Evolutionary conservation across 1,140 invertebrate genomes (phyloP), one percentile per base, ranked within the genome.

Genomic region (Lordiphosa stackelbergi): DNA sequence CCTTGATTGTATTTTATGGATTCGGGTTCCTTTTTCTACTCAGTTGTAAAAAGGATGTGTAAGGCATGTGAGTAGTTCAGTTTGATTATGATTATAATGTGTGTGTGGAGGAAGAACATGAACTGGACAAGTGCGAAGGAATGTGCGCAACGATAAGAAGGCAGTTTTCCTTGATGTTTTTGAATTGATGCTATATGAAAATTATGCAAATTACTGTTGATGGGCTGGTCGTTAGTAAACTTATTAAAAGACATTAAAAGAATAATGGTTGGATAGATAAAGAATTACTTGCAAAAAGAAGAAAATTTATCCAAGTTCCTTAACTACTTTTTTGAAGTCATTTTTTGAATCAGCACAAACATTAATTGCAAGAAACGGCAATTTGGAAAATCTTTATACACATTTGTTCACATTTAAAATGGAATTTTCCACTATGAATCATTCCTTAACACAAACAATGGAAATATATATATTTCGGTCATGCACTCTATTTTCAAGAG

Each of bases 1-100:
- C 61, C 77, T 78, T 83, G 77, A 83, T 83, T 83, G 77, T 71
- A 73, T 84, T 83, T 83, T 83, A 83, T 83, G 77, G 75, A 41
- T 61, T 64, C 71, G 38, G 64, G 69, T 19, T 53, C 64, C 66
- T 53, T 61, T 42, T 43, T 10, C 47, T 31, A 31, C 28, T 0
- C 28, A 8, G 28, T 31, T 31, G 28, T 31, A 31, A 31, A 31
- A 31, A 31, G 28, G 28, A 8, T 31, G 28, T 31, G 28, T 31
- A 31, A 31, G 28, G 28, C 28, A 31, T 31, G 28, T 62, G 69
- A 53, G 65, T 71, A 54, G 57, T 60, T 52, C 49, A 46, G 54
- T 58, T 68, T 54, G 49, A 60, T 81, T 81, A 81, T 81, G 75
- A 81, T 81, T 83, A 81, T 81, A 81, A 72, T 64, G 71, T 69